Conservation (phyloP, 2,113 vertebrate species). For the Scalopus aquaticus region DNA sequence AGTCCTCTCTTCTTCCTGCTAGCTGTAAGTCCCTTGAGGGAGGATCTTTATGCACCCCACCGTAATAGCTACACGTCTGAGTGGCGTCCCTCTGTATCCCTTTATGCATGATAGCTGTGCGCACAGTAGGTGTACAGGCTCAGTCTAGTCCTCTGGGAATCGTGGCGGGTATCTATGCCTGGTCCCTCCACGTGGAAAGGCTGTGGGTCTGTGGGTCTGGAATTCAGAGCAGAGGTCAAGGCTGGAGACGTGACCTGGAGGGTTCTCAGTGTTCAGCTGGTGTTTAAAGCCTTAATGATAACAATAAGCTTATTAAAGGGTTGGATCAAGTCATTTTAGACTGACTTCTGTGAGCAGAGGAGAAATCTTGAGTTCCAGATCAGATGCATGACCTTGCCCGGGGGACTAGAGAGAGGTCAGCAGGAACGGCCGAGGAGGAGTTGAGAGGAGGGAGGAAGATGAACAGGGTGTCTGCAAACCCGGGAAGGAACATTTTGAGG, state of each 20-base stretch:
- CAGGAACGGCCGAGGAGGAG: rapidly evolving
- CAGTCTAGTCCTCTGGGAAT: not conserved
- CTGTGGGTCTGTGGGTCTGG: not conserved
- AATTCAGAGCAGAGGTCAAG: not conserved
- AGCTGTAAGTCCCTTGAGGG: not conserved
- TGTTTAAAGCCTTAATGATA: too few relatives aligned
- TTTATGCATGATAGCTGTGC: too few relatives aligned
- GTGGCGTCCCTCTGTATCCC: too few relatives aligned
- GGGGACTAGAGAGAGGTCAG: too few relatives aligned
- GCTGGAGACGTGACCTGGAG: not conserved
- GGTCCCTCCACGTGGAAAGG: not conserved
- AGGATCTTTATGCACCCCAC: not conserved
- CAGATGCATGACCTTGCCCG: too few relatives aligned
- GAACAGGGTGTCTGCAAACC: not conserved
- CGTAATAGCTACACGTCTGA: too few relatives aligned
- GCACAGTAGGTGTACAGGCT: not conserved
- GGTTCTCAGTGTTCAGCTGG: not conserved
- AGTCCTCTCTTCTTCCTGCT: not conserved
- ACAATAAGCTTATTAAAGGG: too few relatives aligned
- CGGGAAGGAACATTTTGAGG: not conserved
- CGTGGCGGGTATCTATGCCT: not conserved
- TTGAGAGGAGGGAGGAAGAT: not conserved
- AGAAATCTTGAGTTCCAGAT: not conserved
- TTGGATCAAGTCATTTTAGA: not conserved
- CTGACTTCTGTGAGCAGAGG: not conserved